phyloP scores from a whole-genome alignment of 2,797 vertebrate genomes.

The Anas georgica region DNA sequence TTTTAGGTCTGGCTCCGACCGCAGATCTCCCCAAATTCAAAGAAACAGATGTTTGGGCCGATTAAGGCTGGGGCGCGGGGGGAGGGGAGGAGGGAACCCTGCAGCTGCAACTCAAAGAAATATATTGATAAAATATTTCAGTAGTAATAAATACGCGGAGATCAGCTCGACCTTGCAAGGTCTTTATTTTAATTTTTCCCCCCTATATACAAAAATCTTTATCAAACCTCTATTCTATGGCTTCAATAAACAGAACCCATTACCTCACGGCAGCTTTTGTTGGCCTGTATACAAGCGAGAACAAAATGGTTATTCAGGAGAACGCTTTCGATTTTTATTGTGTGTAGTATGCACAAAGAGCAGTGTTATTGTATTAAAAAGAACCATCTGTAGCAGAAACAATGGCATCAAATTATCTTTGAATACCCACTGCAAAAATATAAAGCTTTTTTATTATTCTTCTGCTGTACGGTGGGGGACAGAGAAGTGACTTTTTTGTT shows the following conservation, averaged over 20 bases:
- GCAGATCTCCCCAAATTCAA: constrained; percentile 66
- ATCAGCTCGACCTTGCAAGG: constrained; percentile 89
- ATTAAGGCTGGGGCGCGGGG: constrained; percentile 63
- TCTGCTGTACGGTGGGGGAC: constrained; percentile 94
- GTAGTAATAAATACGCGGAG: constrained; percentile 78
- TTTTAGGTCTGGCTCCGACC: constrained; percentile 50
- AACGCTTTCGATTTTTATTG: constrained; percentile 99
- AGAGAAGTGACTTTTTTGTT: constrained; percentile 99
- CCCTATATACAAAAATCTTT: constrained; percentile 91
- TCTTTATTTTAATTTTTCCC: constrained; percentile 77
- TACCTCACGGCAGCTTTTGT: constrained; percentile 99
- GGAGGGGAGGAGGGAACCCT: constrained; percentile 42
- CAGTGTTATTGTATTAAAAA: constrained; percentile 99
- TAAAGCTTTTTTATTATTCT: constrained; percentile 95
- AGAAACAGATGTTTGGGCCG: constrained; percentile 78
- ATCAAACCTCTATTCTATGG: constrained; percentile 97
- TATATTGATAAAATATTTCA: constrained; percentile 77
- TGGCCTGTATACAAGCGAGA: constrained; percentile 98
- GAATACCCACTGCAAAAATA: constrained; percentile 99
- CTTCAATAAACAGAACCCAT: constrained; percentile 99
- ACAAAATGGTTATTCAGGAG: constrained; percentile 99
- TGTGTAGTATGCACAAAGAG: constrained; percentile 98
- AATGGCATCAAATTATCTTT: constrained; percentile 99
- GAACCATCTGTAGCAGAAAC: constrained; percentile 99
- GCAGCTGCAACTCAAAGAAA: constrained; percentile 77